Evolutionary conservation across 2,797 vertebrate species (phyloP).

Genomic region (Cuculus canorus): DNA sequence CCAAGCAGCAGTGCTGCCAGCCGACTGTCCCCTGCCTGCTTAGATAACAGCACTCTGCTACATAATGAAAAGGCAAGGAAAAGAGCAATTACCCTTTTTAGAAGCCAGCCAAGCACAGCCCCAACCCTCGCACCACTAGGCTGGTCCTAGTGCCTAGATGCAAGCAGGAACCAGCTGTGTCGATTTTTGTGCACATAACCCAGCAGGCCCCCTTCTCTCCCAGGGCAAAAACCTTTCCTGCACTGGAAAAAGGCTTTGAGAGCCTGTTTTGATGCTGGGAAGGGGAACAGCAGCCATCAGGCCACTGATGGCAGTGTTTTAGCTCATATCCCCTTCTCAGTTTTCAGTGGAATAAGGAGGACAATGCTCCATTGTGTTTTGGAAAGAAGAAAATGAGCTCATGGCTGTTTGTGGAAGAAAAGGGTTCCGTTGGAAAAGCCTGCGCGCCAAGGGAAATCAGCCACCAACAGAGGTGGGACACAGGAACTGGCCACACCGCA

Average conservation of each 20-base stretch:
- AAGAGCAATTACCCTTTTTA: slow-evolving; percentile 19
- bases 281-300: neutral
- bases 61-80: neutral
- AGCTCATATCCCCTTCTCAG: neutral
- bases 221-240: neutral
- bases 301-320: fast-evolving
- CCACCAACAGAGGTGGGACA: fast-evolving
- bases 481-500: fast-evolving
- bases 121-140: neutral
- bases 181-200: neutral
- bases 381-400: neutral
- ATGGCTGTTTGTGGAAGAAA: neutral
- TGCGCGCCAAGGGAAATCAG: neutral
- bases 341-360: neutral
- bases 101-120: neutral
- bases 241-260: fast-evolving
- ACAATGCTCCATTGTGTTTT: slow-evolving; percentile 29
- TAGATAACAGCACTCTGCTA: neutral
- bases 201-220: fast-evolving
- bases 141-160: neutral
- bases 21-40: neutral
- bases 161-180: fast-evolving
- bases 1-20: neutral
- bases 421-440: neutral
- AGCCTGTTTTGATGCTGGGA: fast-evolving